Conservation (phyloP, 2,113 vertebrate species). For the Sakesphorus luctuosus region DNA sequence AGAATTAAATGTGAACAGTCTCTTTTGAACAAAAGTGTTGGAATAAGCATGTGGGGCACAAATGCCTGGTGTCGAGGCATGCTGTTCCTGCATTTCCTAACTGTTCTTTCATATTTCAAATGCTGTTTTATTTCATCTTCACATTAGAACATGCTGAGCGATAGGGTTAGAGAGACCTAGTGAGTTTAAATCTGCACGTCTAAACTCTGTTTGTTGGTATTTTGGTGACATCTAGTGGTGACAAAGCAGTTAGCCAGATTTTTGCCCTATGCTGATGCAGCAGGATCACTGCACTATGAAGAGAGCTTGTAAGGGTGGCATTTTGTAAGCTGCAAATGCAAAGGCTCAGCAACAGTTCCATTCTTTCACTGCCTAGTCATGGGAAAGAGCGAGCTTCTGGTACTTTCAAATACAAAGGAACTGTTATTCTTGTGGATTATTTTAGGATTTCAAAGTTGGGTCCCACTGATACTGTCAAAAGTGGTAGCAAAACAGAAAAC, state of each 20-base stretch:
- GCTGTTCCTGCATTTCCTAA: conserved; percentile 60
- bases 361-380: background rate
- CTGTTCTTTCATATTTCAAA: conserved; percentile 67
- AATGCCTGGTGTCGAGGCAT: conserved; percentile 35
- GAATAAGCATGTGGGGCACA: background rate
- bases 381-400: background rate
- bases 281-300: background rate
- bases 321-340: background rate
- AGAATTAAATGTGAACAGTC: conserved; percentile 44
- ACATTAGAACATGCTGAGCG: conserved; percentile 58
- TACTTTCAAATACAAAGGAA: background rate
- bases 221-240: conserved; percentile 81
- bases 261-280: background rate
- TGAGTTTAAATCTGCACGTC: background rate
- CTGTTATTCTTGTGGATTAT: background rate
- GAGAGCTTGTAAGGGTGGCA: background rate
- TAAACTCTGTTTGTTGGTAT: conserved; percentile 57
- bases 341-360: background rate
- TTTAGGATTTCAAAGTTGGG: background rate
- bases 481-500: background rate
- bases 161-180: conserved; percentile 51
- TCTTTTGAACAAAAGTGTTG: conserved; percentile 16
- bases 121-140: conserved; percentile 59
- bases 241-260: background rate
- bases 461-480: background rate